Conservation (phyloP, 2,113 vertebrate species). For the Tyto alba region DNA sequence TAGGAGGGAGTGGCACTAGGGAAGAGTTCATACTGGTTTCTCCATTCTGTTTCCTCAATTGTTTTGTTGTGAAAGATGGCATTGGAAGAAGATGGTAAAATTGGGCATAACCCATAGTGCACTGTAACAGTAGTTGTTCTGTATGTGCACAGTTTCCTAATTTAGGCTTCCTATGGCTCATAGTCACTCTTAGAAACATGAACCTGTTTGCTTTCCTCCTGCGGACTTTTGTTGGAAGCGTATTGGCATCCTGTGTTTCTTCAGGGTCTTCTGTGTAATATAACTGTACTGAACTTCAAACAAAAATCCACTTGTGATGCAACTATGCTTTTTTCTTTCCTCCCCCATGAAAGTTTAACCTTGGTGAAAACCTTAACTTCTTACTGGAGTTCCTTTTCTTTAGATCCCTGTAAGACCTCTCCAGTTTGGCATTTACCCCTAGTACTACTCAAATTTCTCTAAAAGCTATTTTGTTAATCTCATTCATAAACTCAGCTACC, state of each 20-base stretch:
- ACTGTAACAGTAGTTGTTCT: no score
- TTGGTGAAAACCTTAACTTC: background rate
- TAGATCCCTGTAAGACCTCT: background rate
- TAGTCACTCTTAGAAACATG: background rate
- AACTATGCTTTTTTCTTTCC: background rate
- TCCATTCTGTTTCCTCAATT: accelerated
- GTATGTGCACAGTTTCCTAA: background rate
- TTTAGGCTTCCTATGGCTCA: background rate
- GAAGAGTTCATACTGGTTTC: background rate
- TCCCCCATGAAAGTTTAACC: background rate
- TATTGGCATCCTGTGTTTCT: background rate
- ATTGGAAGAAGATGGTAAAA: background rate
- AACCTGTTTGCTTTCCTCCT: background rate
- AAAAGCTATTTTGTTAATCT: background rate
- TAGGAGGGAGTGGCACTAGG: background rate
- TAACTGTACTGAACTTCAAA: background rate
- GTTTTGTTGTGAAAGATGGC: background rate
- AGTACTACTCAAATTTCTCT: background rate
- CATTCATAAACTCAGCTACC: background rate
- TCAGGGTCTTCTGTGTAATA: background rate
- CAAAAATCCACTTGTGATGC: background rate
- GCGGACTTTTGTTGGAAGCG: background rate
- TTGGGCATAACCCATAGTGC: background rate
- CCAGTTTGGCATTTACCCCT: background rate
- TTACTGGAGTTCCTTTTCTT: background rate